phyloP scores from a whole-genome alignment of 2,113 vertebrate genomes.

The Leptobrachium leishanense region DNA sequence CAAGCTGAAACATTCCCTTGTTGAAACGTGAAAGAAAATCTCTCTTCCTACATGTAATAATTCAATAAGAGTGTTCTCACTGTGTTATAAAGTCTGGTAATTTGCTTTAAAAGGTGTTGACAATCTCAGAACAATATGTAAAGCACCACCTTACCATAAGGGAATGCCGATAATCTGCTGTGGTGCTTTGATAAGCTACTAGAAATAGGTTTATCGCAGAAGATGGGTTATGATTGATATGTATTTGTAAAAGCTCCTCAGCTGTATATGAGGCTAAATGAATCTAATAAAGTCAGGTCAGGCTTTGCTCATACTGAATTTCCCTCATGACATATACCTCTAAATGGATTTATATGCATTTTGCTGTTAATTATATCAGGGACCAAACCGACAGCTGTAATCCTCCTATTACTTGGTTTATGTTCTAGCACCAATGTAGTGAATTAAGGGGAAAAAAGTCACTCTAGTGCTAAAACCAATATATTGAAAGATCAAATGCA shows the following conservation, averaged over 20 bases:
- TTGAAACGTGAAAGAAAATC: slow-evolving; percentile 41
- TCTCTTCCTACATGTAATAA: slow-evolving; percentile 56
- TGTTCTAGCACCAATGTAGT: background rate
- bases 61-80: slow-evolving; percentile 57
- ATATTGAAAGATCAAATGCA: slow-evolving; percentile 4
- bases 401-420: slow-evolving; percentile 47
- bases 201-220: slow-evolving; percentile 68
- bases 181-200: slow-evolving; percentile 67
- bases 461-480: background rate
- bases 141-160: slow-evolving; percentile 64
- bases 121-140: slow-evolving; percentile 60
- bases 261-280: slow-evolving; percentile 60
- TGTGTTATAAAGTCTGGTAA: slow-evolving; percentile 60
- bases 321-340: slow-evolving; percentile 65
- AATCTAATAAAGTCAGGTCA: slow-evolving; percentile 69
- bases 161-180: slow-evolving; percentile 63
- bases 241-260: slow-evolving; percentile 69
- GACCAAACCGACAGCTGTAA: slow-evolving; percentile 59
- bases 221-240: slow-evolving; percentile 64
- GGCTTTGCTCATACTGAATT: slow-evolving; percentile 62
- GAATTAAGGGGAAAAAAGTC: background rate
- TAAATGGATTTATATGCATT: slow-evolving; percentile 69
- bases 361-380: slow-evolving; percentile 67
- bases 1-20: too few relatives aligned
- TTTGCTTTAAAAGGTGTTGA: slow-evolving; percentile 62